phyloP scores from a whole-genome alignment of 2,797 vertebrate genomes.

The Ambastaia sidthimunki region DNA sequence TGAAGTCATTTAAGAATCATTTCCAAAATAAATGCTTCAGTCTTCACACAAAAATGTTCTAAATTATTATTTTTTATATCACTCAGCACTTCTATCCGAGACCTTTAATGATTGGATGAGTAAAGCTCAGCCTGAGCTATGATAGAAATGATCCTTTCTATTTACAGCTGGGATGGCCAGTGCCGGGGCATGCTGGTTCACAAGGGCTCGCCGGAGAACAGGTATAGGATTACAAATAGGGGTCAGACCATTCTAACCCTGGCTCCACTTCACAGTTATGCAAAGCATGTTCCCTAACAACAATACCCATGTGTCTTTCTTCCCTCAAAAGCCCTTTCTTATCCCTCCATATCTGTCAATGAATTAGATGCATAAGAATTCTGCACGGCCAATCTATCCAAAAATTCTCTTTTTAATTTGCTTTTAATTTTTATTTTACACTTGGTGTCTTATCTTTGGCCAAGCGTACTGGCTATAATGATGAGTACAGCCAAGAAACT shows the following conservation, averaged over 20 bases:
- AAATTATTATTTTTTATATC: too few relatives aligned
- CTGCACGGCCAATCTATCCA: conserved; percentile 62
- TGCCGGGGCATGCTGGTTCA: conserved; percentile 20
- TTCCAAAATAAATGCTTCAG: too few relatives aligned
- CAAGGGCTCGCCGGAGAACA: conserved; percentile 34
- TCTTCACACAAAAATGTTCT: too few relatives aligned
- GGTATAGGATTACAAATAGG: conserved; percentile 55
- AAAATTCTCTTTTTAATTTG: conserved; percentile 69
- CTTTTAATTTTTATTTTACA: conserved; percentile 39
- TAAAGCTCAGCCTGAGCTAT: conserved; percentile 1
- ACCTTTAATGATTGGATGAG: background rate
- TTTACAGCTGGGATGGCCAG: conserved; percentile 15
- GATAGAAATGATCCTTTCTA: background rate
- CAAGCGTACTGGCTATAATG: conserved; percentile 57
- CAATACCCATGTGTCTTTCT: conserved; percentile 6
- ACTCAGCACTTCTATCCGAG: background rate
- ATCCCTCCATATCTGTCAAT: background rate
- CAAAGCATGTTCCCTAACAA: conserved; percentile 1
- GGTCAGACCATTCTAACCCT: conserved; percentile 29
- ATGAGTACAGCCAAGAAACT: conserved; percentile 59
- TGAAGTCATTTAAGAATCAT: too few relatives aligned
- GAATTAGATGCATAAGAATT: conserved; percentile 56
- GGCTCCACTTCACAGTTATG: conserved; percentile 49
- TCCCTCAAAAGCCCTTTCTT: background rate
- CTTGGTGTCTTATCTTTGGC: conserved; percentile 62